Conservation (phyloP, 2,888 invertebrate species). For the Dasysyrphus tricinctus region DNA sequence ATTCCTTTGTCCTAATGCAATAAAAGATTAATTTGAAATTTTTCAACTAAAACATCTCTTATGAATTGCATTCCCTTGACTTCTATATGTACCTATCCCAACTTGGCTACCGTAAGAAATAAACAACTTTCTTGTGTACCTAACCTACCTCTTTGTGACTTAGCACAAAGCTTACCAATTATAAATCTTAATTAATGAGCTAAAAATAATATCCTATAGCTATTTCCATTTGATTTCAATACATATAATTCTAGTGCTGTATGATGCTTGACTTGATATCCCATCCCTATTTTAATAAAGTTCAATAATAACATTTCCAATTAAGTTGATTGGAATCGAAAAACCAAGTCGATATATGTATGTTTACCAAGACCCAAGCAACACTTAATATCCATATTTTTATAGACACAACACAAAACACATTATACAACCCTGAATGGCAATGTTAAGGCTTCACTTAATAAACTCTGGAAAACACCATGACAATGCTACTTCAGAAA, state of each 20-base stretch:
- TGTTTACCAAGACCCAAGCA: constrained; percentile 15
- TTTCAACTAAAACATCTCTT: neutral
- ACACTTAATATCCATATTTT: constrained; percentile 42
- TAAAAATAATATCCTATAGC: constrained; percentile 10
- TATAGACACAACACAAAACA: constrained; percentile 30
- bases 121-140: neutral
- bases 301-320: constrained; percentile 57
- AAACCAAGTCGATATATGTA: constrained; percentile 20
- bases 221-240: constrained; percentile 25
- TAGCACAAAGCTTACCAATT: neutral
- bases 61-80: neutral
- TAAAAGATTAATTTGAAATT: neutral
- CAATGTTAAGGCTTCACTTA: constrained; percentile 27
- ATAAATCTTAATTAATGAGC: constrained; percentile 48
- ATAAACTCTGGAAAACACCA: constrained; percentile 20
- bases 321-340: constrained; percentile 63
- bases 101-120: neutral
- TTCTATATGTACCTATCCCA: neutral
- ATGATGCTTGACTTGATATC: constrained; percentile 13
- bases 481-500: constrained; percentile 37
- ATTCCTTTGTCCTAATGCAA: neutral
- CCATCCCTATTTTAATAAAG: constrained; percentile 18
- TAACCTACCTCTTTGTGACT: constrained; percentile 1
- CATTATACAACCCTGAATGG: constrained; percentile 29
- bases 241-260: neutral